Evolutionary conservation across 2,797 vertebrate genomes (phyloP).

Genomic region (Microhierax caerulescens): DNA sequence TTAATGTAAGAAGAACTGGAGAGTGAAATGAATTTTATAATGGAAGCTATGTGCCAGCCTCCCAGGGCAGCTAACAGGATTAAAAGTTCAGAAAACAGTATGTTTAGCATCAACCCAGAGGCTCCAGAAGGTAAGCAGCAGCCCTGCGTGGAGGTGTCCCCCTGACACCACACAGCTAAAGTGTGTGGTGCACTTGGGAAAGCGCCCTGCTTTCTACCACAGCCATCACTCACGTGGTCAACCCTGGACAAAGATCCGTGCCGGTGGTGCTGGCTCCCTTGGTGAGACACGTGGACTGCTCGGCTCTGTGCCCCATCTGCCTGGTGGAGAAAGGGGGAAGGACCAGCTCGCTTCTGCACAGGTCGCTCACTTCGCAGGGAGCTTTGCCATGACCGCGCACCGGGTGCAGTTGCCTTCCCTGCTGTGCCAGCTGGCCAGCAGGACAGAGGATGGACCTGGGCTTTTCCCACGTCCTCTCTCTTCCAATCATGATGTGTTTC

Average conservation of each 20-base stretch:
- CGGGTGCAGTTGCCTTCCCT: neutral
- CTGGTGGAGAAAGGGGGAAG: too few species aligned
- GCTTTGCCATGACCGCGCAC: neutral
- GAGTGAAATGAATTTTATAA: neutral
- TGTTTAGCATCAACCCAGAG: neutral
- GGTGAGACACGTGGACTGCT: neutral
- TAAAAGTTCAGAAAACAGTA: neutral
- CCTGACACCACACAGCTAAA: neutral
- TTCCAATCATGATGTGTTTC: neutral
- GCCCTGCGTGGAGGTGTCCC: neutral
- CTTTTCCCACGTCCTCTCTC: neutral
- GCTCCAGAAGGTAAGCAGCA: neutral
- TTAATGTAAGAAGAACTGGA: neutral
- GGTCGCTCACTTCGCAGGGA: neutral
- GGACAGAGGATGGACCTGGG: neutral
- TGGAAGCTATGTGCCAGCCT: neutral
- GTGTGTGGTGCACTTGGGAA: neutral
- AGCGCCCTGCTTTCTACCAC: neutral
- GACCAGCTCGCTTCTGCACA: rapidly evolving
- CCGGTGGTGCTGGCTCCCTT: neutral
- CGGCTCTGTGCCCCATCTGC: neutral
- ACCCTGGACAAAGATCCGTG: neutral
- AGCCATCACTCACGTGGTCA: neutral
- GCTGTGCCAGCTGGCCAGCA: neutral
- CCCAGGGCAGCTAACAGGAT: neutral